Base-by-base conservation (phyloP, 2,888 invertebrate genomes). In the Mongoloraphidia duomilia region DNA sequence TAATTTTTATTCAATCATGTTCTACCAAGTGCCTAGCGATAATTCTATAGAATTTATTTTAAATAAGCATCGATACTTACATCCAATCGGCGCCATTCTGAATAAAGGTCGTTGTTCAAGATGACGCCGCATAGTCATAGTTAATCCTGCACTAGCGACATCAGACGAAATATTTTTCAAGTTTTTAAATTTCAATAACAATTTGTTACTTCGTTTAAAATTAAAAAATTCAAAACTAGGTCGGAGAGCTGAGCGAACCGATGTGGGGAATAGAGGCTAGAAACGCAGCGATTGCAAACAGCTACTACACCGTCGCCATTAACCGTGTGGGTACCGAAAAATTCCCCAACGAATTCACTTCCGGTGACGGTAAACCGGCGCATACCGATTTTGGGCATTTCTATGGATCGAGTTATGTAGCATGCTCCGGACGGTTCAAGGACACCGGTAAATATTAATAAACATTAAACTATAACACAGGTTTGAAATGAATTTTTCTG, bases 181-280 rank as follows among this genome's bases (percentile, higher is more conserved):
- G 26, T 26, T 26, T 26, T 26, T 26, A 3, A 26, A 26, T 26
- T 26, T 26, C 17, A 17, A 17, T 3, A 26, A 3, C 6, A 26
- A 6, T 26, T 26, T 26, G 26, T 26, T 26, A 26, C 1, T 26
- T 26, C 6, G 26, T 26, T 26, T 6, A 26, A 6, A 6, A 34
- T 3, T 13, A 3, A 46, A 46, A 47, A 34, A 13, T 34, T 33
- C 11, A 10, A 51, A 69, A n/a, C n/a, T n/a, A n/a, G 68, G 62
- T 76, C 44, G 73, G 79, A 0, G 72, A 70, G 26, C 71, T 82
- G 44, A 92, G 92, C 61, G 96, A 97, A 68, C 89, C 94, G 0
- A 70, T 97, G 57, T 98, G 97, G 97, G 78, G 84, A 0, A 83
- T 96, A 52, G 97, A 98, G 72, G 95, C 97, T 0, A 73, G 97